These are phyloP conservation scores for Gadus macrocephalus DNA, from an alignment of 2,113 vertebrate genomes.

Conservation along the genomic window DNA sequence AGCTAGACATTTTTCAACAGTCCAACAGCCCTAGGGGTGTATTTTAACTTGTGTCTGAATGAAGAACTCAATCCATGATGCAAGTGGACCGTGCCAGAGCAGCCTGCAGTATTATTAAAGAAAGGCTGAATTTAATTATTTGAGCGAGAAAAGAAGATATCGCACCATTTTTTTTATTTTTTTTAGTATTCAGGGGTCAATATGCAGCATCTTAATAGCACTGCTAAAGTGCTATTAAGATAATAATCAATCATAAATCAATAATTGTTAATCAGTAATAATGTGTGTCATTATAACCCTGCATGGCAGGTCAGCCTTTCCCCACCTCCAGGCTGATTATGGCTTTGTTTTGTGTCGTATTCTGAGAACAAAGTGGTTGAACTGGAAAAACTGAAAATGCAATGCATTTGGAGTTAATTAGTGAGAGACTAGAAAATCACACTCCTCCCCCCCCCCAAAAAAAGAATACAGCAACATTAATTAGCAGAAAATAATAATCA, in stretches of 20 bases:
- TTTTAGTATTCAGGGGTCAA: no score
- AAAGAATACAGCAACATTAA: slow-evolving; percentile 56
- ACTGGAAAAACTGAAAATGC: neutral
- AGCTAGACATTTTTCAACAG: slow-evolving; percentile 37
- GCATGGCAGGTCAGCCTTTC: no score
- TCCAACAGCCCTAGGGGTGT: slow-evolving; percentile 15
- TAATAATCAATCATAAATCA: no score
- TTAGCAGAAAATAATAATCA: slow-evolving; percentile 32
- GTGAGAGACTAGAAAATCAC: slow-evolving; percentile 19
- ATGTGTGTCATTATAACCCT: no score
- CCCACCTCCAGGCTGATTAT: slow-evolving; percentile 9
- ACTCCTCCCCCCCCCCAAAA: slow-evolving; percentile 33
- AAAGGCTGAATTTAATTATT: neutral
- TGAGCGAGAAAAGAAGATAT: no score
- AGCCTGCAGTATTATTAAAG: neutral
- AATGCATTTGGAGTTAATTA: slow-evolving; percentile 22
- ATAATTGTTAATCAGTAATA: no score
- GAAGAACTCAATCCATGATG: slow-evolving; percentile 10
- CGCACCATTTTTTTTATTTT: no score
- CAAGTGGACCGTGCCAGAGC: neutral
- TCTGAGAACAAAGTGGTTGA: slow-evolving; percentile 13
- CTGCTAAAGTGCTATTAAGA: no score
- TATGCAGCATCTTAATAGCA: no score
- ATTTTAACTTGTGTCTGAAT: slow-evolving; percentile 1
- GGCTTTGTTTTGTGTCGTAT: neutral